Percentiles rank a stretch among this genome's conserved stretches.
These are phyloP conservation scores for Tinamus guttatus DNA, from an alignment of 2,113 vertebrate species.

Conservation along the genomic window DNA sequence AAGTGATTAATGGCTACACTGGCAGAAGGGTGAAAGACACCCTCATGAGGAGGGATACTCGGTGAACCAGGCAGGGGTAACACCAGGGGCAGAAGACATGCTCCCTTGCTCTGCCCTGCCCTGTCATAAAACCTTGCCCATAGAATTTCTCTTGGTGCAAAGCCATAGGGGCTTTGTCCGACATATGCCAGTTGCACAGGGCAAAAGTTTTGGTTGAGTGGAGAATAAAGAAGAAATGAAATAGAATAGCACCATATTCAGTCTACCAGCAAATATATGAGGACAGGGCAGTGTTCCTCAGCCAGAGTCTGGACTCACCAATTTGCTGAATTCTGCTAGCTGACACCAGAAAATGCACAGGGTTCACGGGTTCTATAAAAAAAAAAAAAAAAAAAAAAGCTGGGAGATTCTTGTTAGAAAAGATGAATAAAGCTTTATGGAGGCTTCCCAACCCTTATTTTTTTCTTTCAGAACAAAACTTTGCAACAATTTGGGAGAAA, in stretches of 20 bases:
- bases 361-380: background rate
- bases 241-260: background rate
- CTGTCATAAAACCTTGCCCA: background rate
- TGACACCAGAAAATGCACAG: background rate
- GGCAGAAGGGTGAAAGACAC: background rate
- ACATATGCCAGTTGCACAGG: background rate
- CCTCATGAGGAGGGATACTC: background rate
- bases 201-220: background rate
- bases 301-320: background rate
- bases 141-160: background rate
- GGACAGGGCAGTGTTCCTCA: accelerated
- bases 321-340: background rate
- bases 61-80: background rate
- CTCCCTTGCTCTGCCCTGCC: background rate
- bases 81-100: background rate
- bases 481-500: background rate
- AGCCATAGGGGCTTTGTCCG: background rate
- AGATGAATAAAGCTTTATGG: background rate
- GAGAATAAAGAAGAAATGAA: background rate
- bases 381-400: background rate
- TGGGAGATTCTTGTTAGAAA: background rate
- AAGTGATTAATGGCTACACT: background rate
- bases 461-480: constrained; percentile 40
- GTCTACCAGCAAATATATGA: background rate
- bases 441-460: background rate